phyloP scores from a whole-genome alignment of 1,140 invertebrate genomes.

The Coenobita brevimanus region DNA sequence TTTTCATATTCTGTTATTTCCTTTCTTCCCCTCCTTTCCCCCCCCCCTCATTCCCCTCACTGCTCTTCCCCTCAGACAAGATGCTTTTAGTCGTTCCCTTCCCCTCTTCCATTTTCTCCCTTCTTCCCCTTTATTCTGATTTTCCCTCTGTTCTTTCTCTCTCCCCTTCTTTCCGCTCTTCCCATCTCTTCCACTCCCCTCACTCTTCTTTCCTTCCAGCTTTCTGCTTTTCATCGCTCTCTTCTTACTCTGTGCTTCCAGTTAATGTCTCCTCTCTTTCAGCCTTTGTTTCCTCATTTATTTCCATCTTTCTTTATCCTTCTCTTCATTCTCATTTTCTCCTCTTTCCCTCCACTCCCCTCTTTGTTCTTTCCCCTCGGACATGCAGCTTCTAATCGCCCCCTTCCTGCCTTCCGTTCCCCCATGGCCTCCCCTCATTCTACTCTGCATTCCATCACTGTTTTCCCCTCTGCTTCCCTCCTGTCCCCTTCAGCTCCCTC shows the following conservation, averaged over 20 bases:
- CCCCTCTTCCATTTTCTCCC: too few relatives aligned
- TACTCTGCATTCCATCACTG: too few relatives aligned
- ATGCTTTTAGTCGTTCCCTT: too few relatives aligned
- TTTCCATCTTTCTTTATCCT: background rate
- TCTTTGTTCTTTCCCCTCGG: constrained; percentile 17
- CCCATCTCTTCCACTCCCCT: background rate
- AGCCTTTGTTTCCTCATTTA: background rate
- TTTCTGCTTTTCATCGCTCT: constrained; percentile 42
- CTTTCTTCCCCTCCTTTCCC: background rate
- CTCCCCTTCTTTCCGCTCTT: too few relatives aligned
- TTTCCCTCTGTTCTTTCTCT: too few relatives aligned
- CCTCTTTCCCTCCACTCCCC: background rate
- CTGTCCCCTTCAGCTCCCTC: background rate
- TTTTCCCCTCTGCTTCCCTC: background rate
- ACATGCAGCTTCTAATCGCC: too few relatives aligned
- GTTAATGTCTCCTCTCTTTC: background rate
- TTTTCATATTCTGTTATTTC: too few relatives aligned
- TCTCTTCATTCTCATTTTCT: background rate
- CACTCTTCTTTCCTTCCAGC: background rate
- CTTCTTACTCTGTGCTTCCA: background rate
- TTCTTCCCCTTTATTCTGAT: too few relatives aligned
- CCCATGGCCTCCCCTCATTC: background rate
- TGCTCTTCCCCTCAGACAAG: background rate
- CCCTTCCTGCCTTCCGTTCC: too few relatives aligned
- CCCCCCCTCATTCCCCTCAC: background rate